These are phyloP conservation scores for Sebastes diaconus DNA, from an alignment of 2,797 vertebrate genomes.

Conservation along the genomic window DNA sequence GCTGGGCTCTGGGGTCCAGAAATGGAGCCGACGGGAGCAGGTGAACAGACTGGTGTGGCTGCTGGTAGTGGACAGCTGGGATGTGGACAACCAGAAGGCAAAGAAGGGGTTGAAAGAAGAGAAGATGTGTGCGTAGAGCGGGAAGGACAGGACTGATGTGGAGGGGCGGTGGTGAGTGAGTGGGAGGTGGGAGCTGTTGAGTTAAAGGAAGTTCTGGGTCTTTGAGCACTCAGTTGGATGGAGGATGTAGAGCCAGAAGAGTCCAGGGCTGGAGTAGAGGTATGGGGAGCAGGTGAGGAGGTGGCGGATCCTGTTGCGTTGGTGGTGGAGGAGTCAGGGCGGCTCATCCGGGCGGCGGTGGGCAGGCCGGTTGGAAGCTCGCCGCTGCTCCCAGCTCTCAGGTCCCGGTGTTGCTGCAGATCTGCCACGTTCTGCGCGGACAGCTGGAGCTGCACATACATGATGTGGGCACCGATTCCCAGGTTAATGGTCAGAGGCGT, in stretches of 20 bases:
- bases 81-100: conserved; percentile 28
- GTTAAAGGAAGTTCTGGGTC: conserved; percentile 55
- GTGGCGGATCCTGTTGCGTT: conserved; percentile 64
- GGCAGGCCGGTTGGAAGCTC: conserved; percentile 3
- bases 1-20: conserved; percentile 57
- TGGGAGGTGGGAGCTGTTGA: neutral
- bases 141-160: conserved; percentile 5
- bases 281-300: conserved; percentile 12
- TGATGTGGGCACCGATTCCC: conserved; percentile 91
- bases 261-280: conserved; percentile 23
- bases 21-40: conserved; percentile 7
- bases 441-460: conserved; percentile 95
- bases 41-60: conserved; percentile 33
- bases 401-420: conserved; percentile 60
- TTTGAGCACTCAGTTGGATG: conserved; percentile 12
- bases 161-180: neutral
- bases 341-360: conserved; percentile 47
- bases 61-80: conserved; percentile 59
- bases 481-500: conserved; percentile 91
- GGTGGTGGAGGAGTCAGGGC: conserved; percentile 55
- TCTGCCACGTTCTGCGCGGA: conserved; percentile 83
- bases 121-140: neutral
- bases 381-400: neutral
- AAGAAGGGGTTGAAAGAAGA: neutral
- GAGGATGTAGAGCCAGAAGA: conserved; percentile 3